Conservation (phyloP, 2,113 vertebrate species). For the Notarius lentiginosus region DNA sequence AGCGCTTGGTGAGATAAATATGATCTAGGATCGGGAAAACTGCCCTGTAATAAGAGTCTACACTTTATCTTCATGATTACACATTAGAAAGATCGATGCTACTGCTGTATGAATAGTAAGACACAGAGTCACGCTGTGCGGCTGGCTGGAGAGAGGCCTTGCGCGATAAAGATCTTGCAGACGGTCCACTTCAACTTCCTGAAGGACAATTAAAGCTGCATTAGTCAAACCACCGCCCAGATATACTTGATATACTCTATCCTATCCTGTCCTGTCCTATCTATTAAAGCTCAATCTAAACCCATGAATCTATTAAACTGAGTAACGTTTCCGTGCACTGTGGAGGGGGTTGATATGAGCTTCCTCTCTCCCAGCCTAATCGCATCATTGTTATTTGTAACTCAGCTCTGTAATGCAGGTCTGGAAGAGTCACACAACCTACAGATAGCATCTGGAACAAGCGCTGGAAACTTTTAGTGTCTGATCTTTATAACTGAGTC, state of each 20-base stretch:
- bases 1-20: background rate
- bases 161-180: constrained; percentile 25
- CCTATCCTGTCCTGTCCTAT: background rate
- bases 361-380: constrained; percentile 33
- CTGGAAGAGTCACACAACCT: background rate
- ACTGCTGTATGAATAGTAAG: background rate
- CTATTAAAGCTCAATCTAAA: constrained; percentile 32
- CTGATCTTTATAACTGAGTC: constrained; percentile 33
- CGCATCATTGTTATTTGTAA: constrained; percentile 33
- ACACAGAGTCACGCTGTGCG: background rate
- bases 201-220: constrained; percentile 41
- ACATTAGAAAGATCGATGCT: constrained; percentile 19
- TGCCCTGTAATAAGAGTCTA: constrained; percentile 8
- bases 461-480: constrained; percentile 18
- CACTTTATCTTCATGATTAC: constrained; percentile 12
- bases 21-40: background rate
- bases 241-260: background rate
- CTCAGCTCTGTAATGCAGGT: constrained; percentile 4
- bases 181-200: constrained; percentile 25
- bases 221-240: constrained; percentile 21
- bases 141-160: background rate
- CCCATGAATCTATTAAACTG: background rate
- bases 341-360: background rate
- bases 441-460: background rate
- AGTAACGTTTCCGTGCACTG: background rate